Evolutionary conservation across 1,140 invertebrate species (phyloP).

Genomic region (Argopecten irradians): DNA sequence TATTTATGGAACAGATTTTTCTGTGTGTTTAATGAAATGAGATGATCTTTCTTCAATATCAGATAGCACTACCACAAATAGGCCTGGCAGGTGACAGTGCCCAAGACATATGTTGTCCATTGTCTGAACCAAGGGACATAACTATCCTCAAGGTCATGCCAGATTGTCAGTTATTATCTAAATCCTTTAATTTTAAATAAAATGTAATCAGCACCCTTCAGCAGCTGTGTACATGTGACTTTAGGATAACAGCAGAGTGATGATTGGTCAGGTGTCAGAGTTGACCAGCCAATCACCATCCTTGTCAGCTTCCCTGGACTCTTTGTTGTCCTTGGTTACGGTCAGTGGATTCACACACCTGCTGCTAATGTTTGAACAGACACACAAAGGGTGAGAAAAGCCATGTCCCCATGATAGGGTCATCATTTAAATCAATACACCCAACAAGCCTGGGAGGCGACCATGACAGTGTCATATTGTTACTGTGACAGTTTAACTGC

Average conservation of each 20-base stretch:
- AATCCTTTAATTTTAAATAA: neutral
- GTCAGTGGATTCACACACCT: neutral
- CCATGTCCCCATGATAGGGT: neutral
- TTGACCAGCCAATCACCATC: neutral
- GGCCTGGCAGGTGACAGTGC: neutral
- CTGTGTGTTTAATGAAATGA: neutral
- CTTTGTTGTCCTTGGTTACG: neutral
- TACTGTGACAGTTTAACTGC: neutral
- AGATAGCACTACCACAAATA: slow-evolving; percentile 1
- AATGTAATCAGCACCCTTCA: neutral
- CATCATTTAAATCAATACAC: slow-evolving; percentile 11
- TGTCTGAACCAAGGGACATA: neutral
- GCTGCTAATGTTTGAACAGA: neutral
- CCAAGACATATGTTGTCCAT: neutral
- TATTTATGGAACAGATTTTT: neutral
- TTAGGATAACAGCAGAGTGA: neutral
- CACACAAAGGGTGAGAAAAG: slow-evolving; percentile 2
- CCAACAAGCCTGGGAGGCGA: neutral
- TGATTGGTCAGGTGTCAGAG: slow-evolving; percentile 6
- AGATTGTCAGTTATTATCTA: neutral
- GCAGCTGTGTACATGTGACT: neutral
- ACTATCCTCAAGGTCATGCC: neutral
- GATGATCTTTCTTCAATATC: neutral
- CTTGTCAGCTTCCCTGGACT: neutral
- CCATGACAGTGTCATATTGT: neutral